These are phyloP conservation scores for Drosophila kambysellisi DNA, from an alignment of 2,888 invertebrate genomes.

Conservation along the genomic window DNA sequence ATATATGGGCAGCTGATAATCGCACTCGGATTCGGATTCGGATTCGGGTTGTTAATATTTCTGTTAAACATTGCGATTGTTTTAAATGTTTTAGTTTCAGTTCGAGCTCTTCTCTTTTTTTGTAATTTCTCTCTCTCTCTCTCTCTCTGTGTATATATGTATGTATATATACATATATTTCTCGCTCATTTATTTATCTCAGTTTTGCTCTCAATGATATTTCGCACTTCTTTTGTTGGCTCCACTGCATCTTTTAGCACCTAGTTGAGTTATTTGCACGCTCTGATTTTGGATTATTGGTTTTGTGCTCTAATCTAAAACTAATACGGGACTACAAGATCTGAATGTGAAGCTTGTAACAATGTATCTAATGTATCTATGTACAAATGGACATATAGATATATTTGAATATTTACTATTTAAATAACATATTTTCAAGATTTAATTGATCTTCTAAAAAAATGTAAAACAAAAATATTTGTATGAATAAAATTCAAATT, in stretches of 20 bases:
- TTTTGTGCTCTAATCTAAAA: slow-evolving; percentile 30
- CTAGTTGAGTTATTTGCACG: slow-evolving; percentile 65
- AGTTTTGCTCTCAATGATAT: slow-evolving; percentile 33
- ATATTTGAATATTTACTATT: background rate
- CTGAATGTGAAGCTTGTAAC: slow-evolving; percentile 6
- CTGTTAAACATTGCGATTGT: background rate
- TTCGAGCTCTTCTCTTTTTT: background rate
- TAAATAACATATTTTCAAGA: background rate
- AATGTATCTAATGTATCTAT: background rate
- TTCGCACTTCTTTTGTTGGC: slow-evolving; percentile 64
- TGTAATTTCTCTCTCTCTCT: background rate
- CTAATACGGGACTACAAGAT: slow-evolving; percentile 22
- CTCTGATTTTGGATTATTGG: slow-evolving; percentile 66
- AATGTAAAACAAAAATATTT: background rate
- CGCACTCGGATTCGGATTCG: background rate
- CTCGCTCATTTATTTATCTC: slow-evolving; percentile 6
- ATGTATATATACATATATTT: background rate
- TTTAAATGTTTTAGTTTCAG: background rate
- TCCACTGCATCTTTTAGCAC: slow-evolving; percentile 68
- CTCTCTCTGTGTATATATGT: background rate
- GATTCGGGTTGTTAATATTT: slow-evolving; percentile 11
- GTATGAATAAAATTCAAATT: background rate
- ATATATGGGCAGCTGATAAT: slow-evolving; percentile 32
- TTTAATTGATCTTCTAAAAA: background rate
- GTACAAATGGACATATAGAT: background rate